phyloP scores from a whole-genome alignment of 1,140 invertebrate genomes.

The Solenopsis invicta region DNA sequence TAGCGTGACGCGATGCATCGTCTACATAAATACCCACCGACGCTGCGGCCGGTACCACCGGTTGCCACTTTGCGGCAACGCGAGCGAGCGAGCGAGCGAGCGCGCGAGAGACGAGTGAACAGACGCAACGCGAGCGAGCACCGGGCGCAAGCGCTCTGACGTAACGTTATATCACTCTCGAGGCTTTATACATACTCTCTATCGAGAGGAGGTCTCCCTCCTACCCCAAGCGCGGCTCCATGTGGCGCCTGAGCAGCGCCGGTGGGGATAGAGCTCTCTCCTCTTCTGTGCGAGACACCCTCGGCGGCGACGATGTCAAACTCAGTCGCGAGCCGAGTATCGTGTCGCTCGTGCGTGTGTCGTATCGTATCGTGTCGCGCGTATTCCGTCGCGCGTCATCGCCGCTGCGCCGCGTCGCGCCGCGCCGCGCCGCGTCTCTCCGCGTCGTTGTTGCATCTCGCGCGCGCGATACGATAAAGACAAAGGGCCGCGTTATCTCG shows the following conservation, averaged over 20 bases:
- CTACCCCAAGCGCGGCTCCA: slow-evolving; percentile 60
- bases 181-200: slow-evolving; percentile 66
- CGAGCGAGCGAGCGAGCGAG: slow-evolving; percentile 47
- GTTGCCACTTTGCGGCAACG: slow-evolving; percentile 77
- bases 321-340: slow-evolving; percentile 76
- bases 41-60: slow-evolving; percentile 75
- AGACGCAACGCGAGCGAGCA: background rate
- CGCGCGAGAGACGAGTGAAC: background rate
- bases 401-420: background rate
- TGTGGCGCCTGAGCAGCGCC: slow-evolving; percentile 56
- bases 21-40: slow-evolving; percentile 76
- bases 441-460: background rate
- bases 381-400: background rate
- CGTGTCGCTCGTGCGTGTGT: slow-evolving; percentile 67
- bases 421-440: too few relatives aligned
- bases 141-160: slow-evolving; percentile 59
- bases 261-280: slow-evolving; percentile 71
- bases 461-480: slow-evolving; percentile 38
- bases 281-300: slow-evolving; percentile 68
- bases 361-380: background rate
- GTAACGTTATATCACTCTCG: slow-evolving; percentile 65
- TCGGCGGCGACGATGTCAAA: slow-evolving; percentile 71
- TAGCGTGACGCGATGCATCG: slow-evolving; percentile 71
- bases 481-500: slow-evolving; percentile 31
- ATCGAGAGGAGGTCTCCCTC: slow-evolving; percentile 42